These are phyloP conservation scores for Microtus californicus DNA, from an alignment of 2,797 vertebrate genomes.

Conservation along the genomic window DNA sequence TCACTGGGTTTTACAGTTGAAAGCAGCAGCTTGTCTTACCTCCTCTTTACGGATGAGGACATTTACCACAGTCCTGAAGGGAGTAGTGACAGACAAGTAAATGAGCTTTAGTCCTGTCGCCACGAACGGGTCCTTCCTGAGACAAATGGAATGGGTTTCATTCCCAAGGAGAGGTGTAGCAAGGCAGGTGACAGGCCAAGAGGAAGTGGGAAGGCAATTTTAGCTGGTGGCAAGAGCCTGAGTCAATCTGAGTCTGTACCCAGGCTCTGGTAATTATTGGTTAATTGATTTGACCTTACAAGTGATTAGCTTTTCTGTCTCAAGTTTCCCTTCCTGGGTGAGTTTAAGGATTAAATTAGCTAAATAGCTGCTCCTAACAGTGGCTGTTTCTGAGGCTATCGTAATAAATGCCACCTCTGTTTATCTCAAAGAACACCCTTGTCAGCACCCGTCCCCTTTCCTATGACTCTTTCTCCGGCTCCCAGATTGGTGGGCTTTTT, in stretches of 20 bases:
- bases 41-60: slow-evolving; percentile 20
- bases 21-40: not conserved
- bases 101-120: not conserved
- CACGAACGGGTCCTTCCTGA: not conserved
- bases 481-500: not conserved
- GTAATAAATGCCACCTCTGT: not conserved
- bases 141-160: not conserved
- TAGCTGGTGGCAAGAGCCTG: not conserved
- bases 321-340: slow-evolving; percentile 23
- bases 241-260: slow-evolving; percentile 24
- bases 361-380: not conserved
- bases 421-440: not conserved
- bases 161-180: not conserved
- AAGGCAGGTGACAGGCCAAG: not conserved
- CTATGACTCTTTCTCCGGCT: not conserved
- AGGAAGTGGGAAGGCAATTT: not conserved
- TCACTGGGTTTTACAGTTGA: not conserved
- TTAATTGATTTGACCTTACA: slow-evolving; percentile 28
- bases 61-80: not conserved
- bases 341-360: slow-evolving; percentile 35
- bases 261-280: slow-evolving; percentile 12
- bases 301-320: slow-evolving; percentile 1
- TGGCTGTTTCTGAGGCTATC: not conserved
- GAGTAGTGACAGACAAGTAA: slow-evolving; percentile 14
- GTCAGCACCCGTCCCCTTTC: not conserved